Conservation (phyloP, 2,888 invertebrate genomes). For the Parapristionchus giblindavisi region DNA sequence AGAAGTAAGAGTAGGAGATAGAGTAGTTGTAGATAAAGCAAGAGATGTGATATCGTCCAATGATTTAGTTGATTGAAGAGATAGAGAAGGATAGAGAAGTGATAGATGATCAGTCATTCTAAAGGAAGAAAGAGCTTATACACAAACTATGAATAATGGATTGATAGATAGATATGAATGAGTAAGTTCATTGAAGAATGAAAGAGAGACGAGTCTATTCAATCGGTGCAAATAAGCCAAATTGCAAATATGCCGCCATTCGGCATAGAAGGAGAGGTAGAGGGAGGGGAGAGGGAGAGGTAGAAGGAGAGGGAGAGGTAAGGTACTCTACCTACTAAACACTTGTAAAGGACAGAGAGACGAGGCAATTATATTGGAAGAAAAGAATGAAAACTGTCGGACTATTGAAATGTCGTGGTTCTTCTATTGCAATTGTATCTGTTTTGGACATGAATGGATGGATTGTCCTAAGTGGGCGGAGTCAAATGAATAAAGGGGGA, state of each 20-base stretch:
- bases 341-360: conserved; percentile 35
- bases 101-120: conserved; percentile 28
- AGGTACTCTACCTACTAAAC: conserved; percentile 34
- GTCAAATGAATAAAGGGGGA: conserved; percentile 2
- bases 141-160: conserved; percentile 22
- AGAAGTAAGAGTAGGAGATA: conserved; percentile 28
- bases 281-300: conserved; percentile 1
- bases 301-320: neutral
- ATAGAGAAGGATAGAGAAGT: conserved; percentile 29
- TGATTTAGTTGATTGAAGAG: conserved; percentile 8
- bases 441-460: conserved; percentile 5
- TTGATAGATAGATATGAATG: conserved; percentile 22
- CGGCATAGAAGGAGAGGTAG: conserved; percentile 29
- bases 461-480: conserved; percentile 35
- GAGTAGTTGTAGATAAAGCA: neutral
- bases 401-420: neutral
- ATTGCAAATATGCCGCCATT: conserved; percentile 38
- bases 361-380: conserved; percentile 23
- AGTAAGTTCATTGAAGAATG: conserved; percentile 28
- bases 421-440: conserved; percentile 29
- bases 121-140: conserved; percentile 1
- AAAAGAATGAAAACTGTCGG: conserved; percentile 31
- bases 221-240: conserved; percentile 36
- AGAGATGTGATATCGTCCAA: neutral
- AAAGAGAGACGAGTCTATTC: no score